Evolutionary conservation across 2,888 invertebrate species (phyloP).

Genomic region (Asteroscopus sphinx): DNA sequence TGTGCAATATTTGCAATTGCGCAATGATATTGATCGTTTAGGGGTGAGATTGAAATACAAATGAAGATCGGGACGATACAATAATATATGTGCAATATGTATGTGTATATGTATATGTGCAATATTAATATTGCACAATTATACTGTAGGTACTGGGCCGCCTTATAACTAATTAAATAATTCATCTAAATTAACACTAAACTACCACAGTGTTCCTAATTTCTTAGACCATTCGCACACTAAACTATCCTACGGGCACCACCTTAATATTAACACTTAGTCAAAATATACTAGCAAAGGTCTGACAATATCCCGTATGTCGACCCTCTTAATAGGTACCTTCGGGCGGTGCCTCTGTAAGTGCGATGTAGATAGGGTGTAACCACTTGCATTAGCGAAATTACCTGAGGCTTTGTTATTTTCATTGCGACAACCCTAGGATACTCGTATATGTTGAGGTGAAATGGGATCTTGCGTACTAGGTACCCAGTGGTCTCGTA

Average conservation of each 20-base stretch:
- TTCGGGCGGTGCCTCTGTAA: constrained; percentile 78
- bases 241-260: constrained; percentile 62
- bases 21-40: no score
- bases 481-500: constrained; percentile 38
- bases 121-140: no score
- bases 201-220: constrained; percentile 32
- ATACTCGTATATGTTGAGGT: constrained; percentile 65
- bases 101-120: no score
- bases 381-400: constrained; percentile 90
- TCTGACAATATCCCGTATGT: constrained; percentile 77
- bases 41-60: no score
- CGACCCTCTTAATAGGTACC: constrained; percentile 86
- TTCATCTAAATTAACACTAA: background rate
- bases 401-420: constrained; percentile 88
- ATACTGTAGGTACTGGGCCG: background rate
- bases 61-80: no score
- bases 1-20: no score
- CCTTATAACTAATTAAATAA: background rate
- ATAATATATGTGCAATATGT: no score
- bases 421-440: constrained; percentile 81
- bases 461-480: constrained; percentile 62
- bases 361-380: constrained; percentile 86
- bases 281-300: constrained; percentile 80
- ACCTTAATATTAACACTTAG: constrained; percentile 80
- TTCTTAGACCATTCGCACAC: constrained; percentile 61